These are phyloP conservation scores for Centrocercus urophasianus DNA, from an alignment of 2,113 vertebrate species.

Conservation along the genomic window DNA sequence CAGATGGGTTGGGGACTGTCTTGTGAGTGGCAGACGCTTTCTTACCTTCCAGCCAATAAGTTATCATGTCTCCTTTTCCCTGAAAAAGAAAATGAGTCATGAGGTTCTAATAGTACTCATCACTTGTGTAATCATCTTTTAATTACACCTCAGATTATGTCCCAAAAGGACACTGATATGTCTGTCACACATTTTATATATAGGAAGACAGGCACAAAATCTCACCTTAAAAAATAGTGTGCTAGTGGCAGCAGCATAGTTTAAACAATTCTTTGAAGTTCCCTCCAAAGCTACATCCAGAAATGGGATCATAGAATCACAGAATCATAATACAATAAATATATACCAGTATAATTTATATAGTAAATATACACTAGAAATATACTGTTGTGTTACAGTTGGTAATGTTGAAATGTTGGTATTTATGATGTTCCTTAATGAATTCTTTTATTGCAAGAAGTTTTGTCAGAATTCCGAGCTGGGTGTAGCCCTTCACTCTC, in stretches of 20 bases:
- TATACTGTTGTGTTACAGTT: neutral
- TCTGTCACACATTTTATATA: neutral
- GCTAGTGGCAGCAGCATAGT: neutral
- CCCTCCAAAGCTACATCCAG: neutral
- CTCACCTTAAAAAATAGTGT: neutral
- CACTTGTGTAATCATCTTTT: neutral
- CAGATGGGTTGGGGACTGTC: conserved; percentile 6
- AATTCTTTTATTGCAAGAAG: neutral
- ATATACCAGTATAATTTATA: too few species aligned
- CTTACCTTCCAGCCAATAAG: conserved; percentile 86
- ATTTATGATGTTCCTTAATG: neutral
- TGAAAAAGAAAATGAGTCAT: conserved; percentile 42
- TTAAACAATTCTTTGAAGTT: neutral
- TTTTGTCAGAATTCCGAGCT: neutral
- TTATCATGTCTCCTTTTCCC: conserved; percentile 89
- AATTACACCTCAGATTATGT: neutral
- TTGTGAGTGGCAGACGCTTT: conserved; percentile 48
- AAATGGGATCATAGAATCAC: neutral
- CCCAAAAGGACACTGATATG: neutral
- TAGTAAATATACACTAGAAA: neutral
- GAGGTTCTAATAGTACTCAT: neutral
- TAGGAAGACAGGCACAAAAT: neutral
- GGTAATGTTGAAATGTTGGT: neutral
- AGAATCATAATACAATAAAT: too few species aligned
- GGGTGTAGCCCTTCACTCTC: neutral